Percentiles rank a stretch among this genome's conserved stretches.
These are phyloP conservation scores for Synaphobranchus kaupii DNA, from an alignment of 2,797 vertebrate species.

Conservation along the genomic window DNA sequence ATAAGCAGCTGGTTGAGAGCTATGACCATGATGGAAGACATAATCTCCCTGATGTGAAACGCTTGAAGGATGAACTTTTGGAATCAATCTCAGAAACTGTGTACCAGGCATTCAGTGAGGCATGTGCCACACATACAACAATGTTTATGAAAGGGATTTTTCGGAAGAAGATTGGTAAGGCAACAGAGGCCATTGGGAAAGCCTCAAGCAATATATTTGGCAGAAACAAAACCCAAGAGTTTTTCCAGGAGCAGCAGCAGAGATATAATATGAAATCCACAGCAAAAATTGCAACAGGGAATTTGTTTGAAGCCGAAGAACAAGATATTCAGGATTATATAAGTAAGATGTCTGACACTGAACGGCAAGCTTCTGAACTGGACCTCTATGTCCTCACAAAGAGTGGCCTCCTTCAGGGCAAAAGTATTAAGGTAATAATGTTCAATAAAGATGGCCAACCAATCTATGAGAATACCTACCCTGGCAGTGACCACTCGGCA, in stretches of 20 bases:
- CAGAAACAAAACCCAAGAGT: conserved; percentile 31
- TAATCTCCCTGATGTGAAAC: conserved; percentile 28
- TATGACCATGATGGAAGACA: conserved; percentile 41
- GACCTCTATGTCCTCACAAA: conserved; percentile 43
- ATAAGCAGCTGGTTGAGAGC: background rate
- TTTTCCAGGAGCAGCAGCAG: conserved; percentile 32
- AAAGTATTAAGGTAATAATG: conserved; percentile 33
- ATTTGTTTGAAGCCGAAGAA: conserved; percentile 17
- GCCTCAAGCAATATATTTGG: background rate
- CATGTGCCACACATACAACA: conserved; percentile 13
- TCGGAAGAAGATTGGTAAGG: conserved; percentile 4
- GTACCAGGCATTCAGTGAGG: background rate
- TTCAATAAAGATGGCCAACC: conserved; percentile 34
- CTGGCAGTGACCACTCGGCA: conserved; percentile 30
- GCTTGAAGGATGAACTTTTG: conserved; percentile 29
- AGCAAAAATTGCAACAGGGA: background rate
- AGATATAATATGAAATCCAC: conserved; percentile 34
- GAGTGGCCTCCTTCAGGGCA: conserved; percentile 38
- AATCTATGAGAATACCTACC: conserved; percentile 36
- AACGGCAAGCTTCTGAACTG: conserved; percentile 25
- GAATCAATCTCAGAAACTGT: conserved; percentile 1
- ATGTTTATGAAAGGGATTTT: background rate
- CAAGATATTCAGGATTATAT: conserved; percentile 27
- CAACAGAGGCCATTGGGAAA: conserved; percentile 15
- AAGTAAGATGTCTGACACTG: conserved; percentile 13